These are phyloP conservation scores for Andricus curvator DNA, from an alignment of 2,888 invertebrate genomes.

Conservation along the genomic window DNA sequence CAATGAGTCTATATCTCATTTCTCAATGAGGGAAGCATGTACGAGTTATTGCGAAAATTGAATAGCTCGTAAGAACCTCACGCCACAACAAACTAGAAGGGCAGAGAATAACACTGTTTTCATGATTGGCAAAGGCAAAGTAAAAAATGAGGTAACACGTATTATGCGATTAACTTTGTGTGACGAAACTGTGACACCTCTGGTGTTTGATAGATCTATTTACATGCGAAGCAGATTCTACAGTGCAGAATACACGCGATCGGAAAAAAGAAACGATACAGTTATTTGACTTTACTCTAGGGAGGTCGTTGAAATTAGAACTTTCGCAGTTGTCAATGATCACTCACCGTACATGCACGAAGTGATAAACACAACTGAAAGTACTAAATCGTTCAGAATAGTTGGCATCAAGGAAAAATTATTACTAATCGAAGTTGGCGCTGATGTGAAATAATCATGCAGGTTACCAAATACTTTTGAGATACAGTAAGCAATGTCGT, in stretches of 20 bases:
- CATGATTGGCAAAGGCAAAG: slow-evolving; percentile 1
- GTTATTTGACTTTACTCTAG: slow-evolving; percentile 10
- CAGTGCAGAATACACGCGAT: slow-evolving; percentile 1
- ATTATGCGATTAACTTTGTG: slow-evolving; percentile 1
- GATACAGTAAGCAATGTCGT: neutral
- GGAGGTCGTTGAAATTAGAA: slow-evolving; percentile 8
- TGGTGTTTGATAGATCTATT: neutral
- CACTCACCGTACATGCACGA: neutral
- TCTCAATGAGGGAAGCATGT: slow-evolving; percentile 11
- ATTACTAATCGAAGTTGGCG: neutral
- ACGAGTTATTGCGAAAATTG: slow-evolving; percentile 18
- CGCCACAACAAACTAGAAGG: neutral
- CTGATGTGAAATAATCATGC: slow-evolving; percentile 6
- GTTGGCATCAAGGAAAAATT: slow-evolving; percentile 35
- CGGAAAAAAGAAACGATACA: neutral
- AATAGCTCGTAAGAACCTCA: neutral
- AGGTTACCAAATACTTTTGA: slow-evolving; percentile 2
- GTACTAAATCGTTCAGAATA: neutral
- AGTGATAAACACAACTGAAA: neutral
- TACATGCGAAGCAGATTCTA: neutral
- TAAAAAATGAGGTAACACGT: slow-evolving; percentile 1
- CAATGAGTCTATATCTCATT: neutral
- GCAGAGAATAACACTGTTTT: neutral
- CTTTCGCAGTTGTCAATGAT: slow-evolving; percentile 5
- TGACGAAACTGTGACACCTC: slow-evolving; percentile 14